Percentiles rank a stretch among this genome's conserved stretches.
Evolutionary conservation across 2,797 vertebrate genomes (phyloP).

Genomic region (Bradypus variegatus): DNA sequence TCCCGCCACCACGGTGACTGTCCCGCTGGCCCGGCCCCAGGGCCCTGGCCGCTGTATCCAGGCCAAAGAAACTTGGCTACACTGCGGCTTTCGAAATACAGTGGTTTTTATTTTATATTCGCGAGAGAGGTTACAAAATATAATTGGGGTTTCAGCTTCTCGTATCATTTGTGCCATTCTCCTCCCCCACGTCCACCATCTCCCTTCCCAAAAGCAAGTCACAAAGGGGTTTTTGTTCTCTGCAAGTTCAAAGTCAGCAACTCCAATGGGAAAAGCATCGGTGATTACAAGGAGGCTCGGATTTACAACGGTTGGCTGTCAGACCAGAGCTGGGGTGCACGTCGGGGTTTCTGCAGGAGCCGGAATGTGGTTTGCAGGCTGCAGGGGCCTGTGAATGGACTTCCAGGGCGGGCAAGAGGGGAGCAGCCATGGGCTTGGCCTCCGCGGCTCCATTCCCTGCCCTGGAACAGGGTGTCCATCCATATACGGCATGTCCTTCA

Average conservation of each 20-base stretch:
- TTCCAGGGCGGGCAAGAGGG: neutral
- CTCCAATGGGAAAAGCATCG: constrained; percentile 23
- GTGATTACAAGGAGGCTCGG: constrained; percentile 7
- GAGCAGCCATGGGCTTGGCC: neutral
- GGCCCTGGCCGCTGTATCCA: neutral
- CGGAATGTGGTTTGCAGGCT: neutral
- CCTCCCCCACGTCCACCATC: neutral
- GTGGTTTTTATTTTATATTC: constrained; percentile 58
- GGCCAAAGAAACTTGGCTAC: constrained; percentile 30
- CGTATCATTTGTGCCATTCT: constrained; percentile 35
- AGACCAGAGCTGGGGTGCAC: constrained; percentile 21
- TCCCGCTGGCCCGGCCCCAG: neutral
- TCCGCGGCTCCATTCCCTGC: neutral
- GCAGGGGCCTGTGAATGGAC: neutral
- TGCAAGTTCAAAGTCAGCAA: constrained; percentile 55
- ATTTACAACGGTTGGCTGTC: constrained; percentile 40
- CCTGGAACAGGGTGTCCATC: neutral
- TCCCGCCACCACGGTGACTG: neutral
- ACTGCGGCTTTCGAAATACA: constrained; percentile 36
- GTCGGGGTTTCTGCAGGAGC: neutral
- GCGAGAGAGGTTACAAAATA: constrained; percentile 44
- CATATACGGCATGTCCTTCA: neutral
- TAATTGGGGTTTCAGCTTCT: constrained; percentile 23
- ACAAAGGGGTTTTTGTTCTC: constrained; percentile 62
- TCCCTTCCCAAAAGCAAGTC: constrained; percentile 14